phyloP scores from a whole-genome alignment of 2,113 vertebrate species.

The Myanophis thanlyinensis region DNA sequence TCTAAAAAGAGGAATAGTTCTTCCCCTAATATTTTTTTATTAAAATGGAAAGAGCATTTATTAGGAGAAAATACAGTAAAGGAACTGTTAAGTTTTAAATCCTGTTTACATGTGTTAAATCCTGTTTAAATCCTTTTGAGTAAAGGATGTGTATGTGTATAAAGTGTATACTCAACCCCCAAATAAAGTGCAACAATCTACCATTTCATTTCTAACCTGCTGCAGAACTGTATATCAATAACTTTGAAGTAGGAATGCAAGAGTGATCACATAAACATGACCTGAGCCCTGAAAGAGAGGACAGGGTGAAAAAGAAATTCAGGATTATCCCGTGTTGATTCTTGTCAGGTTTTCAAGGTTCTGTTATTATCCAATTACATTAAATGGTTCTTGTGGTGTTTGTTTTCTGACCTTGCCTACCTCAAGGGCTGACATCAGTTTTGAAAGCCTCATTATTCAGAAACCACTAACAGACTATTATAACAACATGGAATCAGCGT shows the following conservation, averaged over 20 bases:
- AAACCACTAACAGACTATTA: background rate
- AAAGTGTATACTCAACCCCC: background rate
- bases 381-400: background rate
- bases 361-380: background rate
- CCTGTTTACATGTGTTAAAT: background rate
- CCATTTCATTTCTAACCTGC: background rate
- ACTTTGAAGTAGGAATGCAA: background rate
- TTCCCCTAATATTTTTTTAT: background rate
- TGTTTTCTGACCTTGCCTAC: background rate
- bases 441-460: background rate
- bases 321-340: background rate
- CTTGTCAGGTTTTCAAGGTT: background rate
- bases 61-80: background rate
- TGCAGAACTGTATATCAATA: background rate
- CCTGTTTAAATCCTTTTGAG: background rate
- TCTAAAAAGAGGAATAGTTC: background rate
- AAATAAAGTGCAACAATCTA: background rate
- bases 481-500: no score
- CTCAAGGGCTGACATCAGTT: background rate
- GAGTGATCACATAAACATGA: background rate
- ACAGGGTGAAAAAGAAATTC: background rate
- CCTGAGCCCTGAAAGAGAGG: background rate
- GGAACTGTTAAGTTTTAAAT: background rate
- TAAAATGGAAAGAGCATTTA: background rate
- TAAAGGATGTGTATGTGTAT: background rate